Base-by-base conservation (phyloP, 2,797 vertebrate species). In the Buphagus erythrorhynchus region DNA sequence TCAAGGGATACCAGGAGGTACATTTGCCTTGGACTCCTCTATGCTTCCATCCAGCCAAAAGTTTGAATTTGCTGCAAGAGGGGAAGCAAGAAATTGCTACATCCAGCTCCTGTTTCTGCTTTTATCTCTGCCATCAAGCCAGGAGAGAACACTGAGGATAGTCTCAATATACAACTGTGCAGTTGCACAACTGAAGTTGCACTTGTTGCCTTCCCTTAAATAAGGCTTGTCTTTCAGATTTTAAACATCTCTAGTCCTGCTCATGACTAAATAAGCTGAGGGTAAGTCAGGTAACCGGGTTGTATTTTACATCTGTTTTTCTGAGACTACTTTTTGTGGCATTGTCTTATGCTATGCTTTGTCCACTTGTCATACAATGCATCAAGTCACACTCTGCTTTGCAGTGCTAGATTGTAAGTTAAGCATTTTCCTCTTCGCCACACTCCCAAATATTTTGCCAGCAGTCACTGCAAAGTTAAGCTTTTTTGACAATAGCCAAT, bases 401-500 rank as follows among this genome's bases (percentile, higher is more conserved):
- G 31, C 43, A 65, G 52, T 16, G 14, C 59, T 76, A 62, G 26
- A 5, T 66, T 59, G 13, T 55, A 68, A 77, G 24, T 67, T 51
- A 65, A 74, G 9, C 7, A 36, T 90, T 90, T 90, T 69, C 28
- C 49, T 86, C 16, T 65, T 91, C 33, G 28, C 24, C 31, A 62
- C 43, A 11, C 5, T 91, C 51, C 33, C 51, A 86, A 93, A 76
- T 81, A 65, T 90, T 95, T 91, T 95, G 54, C 79, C 74, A 92
- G 43, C 57, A 89, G 52, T 72, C 36, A n/a, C 21, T 80, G 28
- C 31, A 26, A 96, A 87, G 57, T 88, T 72, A 58, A 86, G 31
- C 40, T 74, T 72, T 72, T 92, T 88, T 94, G 75, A 93, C 89
- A 93, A 78, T 88, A 83, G 14, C 43, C 87, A 90, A 62, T 89